Percentiles rank a stretch among this genome's conserved stretches.
Conservation (phyloP, 1,140 invertebrate species). For the Lepidotrigona ventralis region DNA sequence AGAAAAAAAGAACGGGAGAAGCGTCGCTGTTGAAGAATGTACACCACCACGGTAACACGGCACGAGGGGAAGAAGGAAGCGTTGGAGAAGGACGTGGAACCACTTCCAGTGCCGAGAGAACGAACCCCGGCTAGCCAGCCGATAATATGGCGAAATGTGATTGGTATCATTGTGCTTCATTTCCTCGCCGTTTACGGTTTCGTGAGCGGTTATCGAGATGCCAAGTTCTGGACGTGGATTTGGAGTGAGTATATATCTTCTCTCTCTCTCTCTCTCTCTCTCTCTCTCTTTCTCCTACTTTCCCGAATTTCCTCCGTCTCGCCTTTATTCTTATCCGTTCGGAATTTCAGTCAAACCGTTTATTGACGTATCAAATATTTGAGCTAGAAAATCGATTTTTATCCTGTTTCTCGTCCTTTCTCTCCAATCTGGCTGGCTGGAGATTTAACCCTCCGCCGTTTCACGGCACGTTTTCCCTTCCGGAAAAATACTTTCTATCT, state of each 20-base stretch:
- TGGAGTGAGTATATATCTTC: constrained; percentile 67
- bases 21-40: constrained; percentile 52
- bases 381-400: background rate
- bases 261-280: too few relatives aligned
- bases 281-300: background rate
- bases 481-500: background rate
- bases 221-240: constrained; percentile 73
- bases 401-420: background rate
- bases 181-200: constrained; percentile 67
- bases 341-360: background rate
- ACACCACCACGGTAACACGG: constrained; percentile 69
- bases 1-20: background rate
- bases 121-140: constrained; percentile 59
- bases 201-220: constrained; percentile 52
- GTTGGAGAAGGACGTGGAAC: constrained; percentile 45
- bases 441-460: background rate
- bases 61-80: constrained; percentile 60
- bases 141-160: constrained; percentile 73
- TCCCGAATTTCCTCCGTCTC: background rate
- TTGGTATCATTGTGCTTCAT: constrained; percentile 71
- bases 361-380: background rate
- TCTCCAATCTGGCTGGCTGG: too few relatives aligned
- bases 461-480: too few relatives aligned
- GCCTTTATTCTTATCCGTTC: background rate
- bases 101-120: constrained; percentile 43